Percentiles rank a stretch among this genome's conserved stretches.
Evolutionary conservation across 2,113 vertebrate species (phyloP).

Genomic region (Sinocyclocheilus anophthalmus): DNA sequence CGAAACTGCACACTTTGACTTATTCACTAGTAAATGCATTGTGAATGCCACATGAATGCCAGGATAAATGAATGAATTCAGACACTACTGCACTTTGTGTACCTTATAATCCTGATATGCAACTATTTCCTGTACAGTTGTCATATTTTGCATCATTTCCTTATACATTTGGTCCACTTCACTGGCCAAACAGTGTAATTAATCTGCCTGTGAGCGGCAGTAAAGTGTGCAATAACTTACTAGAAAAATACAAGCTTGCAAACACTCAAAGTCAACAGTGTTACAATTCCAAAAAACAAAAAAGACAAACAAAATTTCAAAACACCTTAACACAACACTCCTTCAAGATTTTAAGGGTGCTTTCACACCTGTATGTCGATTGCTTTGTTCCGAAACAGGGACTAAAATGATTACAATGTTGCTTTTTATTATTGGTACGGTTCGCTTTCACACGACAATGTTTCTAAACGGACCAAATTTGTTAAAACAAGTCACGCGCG

Average conservation of each 20-base stretch:
- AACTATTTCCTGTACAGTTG: neutral
- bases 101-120: neutral
- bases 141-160: neutral
- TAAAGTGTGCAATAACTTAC: neutral
- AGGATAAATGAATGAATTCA: neutral
- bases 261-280: neutral
- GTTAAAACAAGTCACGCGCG: too few species aligned
- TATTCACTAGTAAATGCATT: neutral
- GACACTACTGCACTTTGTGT: neutral
- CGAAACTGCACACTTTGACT: neutral
- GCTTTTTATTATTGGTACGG: too few species aligned
- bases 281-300: neutral
- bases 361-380: too few species aligned
- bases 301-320: neutral
- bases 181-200: neutral
- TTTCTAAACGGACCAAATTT: too few species aligned
- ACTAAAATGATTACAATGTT: too few species aligned
- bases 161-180: neutral
- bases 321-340: too few species aligned
- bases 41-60: neutral
- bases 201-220: neutral
- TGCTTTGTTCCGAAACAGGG: too few species aligned
- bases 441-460: too few species aligned
- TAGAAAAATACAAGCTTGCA: neutral
- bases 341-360: too few species aligned